Base-by-base conservation (phyloP, 2,888 invertebrate species). In the Campopleginae sp. region DNA sequence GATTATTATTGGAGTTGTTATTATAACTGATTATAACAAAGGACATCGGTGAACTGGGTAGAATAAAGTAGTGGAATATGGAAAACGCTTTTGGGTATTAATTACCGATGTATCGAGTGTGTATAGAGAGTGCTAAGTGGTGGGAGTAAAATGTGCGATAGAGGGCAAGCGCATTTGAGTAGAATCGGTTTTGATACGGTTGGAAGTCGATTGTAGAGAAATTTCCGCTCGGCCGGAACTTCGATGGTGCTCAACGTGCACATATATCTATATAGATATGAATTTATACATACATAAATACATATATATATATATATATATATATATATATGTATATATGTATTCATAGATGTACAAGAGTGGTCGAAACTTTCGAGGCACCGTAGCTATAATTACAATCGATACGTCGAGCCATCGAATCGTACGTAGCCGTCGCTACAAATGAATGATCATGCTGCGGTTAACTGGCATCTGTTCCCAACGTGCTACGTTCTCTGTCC, bases 391-490 rank as follows among this genome's bases (percentile, higher is more conserved):
- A 86, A 84, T 86, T 86, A 84, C 80, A 86, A 84, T 86, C 84
- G 86, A 86, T 86, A 84, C 83, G 81, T 81, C 77, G 84, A 86
- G 61, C 84, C 81, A 86, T 84, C 84, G 83, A 86, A 75, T 86
- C 86, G 84, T 81, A 86, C 78, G 71, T 86, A 79, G 76, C 71
- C 86, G 85, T 88, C 84, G 82, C 79, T 85, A 80, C 85, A 87
- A 86, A 87, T 86, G 88, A 86, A 86, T 86, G 88, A 88, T 88
- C 87, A 87, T 86, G 83, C 78, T 71, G 84, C 85, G 86, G 87
- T 86, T 85, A 82, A 86, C 75, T 82, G 84, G 82, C 80, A 83
- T 86, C 86, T 83, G 85, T 86, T 85, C 75, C 75, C 72, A 80
- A 78, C 86, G 82, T 85, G 70, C 81, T 78, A 68, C 78, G 85